Percentiles rank a stretch among this genome's conserved stretches.
Conservation (phyloP, 1,140 invertebrate genomes). For the Orchesella cincta region DNA sequence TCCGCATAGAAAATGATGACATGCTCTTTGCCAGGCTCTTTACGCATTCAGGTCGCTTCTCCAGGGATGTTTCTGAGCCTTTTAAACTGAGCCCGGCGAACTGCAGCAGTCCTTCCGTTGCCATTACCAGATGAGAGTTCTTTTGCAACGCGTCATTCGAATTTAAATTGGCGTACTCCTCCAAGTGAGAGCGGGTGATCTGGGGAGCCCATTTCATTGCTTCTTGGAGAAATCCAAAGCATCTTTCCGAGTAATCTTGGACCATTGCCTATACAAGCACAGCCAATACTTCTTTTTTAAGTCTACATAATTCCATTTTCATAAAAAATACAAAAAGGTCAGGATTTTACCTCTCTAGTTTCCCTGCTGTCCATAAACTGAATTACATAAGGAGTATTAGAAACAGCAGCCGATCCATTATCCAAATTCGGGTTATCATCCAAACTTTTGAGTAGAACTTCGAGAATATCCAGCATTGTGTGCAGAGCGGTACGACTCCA, state of each 20-base stretch:
- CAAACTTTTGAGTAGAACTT: slow-evolving; percentile 85
- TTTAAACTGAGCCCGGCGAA: slow-evolving; percentile 69
- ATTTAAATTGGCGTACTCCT: slow-evolving; percentile 76
- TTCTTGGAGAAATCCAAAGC: slow-evolving; percentile 91
- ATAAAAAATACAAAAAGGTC: too few species aligned
- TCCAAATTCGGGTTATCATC: slow-evolving; percentile 91
- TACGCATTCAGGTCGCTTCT: slow-evolving; percentile 78
- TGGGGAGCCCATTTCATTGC: slow-evolving; percentile 98
- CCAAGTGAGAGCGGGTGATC: slow-evolving; percentile 88
- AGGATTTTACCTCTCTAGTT: slow-evolving; percentile 74
- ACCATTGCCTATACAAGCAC: slow-evolving; percentile 58
- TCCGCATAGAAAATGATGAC: slow-evolving; percentile 79
- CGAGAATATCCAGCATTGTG: slow-evolving; percentile 96
- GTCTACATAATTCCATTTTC: slow-evolving; percentile 24
- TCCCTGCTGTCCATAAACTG: slow-evolving; percentile 88
- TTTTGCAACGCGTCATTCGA: slow-evolving; percentile 60
- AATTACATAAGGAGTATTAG: slow-evolving; percentile 79
- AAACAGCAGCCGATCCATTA: slow-evolving; percentile 79
- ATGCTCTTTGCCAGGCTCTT: slow-evolving; percentile 82
- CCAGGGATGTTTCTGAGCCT: slow-evolving; percentile 65
- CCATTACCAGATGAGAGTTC: slow-evolving; percentile 81
- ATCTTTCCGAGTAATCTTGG: slow-evolving; percentile 85
- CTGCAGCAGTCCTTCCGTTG: slow-evolving; percentile 79
- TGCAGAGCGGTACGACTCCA: slow-evolving; percentile 82
- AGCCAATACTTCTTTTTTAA: too few species aligned